These are phyloP conservation scores for Xenopus tropicalis DNA, from an alignment of 2,113 vertebrate species.

Conservation along the genomic window DNA sequence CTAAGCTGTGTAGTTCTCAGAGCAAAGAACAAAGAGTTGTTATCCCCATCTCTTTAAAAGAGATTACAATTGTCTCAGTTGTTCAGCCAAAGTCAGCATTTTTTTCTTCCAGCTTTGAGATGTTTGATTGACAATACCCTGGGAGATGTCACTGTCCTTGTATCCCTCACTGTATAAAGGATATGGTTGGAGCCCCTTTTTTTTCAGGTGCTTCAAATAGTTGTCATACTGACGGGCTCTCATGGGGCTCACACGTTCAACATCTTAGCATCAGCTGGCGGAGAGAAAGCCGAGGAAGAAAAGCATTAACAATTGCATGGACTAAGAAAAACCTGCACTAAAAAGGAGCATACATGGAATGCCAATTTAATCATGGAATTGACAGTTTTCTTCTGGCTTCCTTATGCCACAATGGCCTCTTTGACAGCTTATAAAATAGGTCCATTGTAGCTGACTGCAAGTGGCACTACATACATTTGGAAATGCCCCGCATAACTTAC, in stretches of 20 bases:
- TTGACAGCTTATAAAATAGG: slow-evolving; percentile 91
- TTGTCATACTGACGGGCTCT: slow-evolving; percentile 59
- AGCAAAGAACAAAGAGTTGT: slow-evolving; percentile 64
- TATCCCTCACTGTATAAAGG: slow-evolving; percentile 58
- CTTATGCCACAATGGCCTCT: slow-evolving; percentile 84
- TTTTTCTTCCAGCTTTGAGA: slow-evolving; percentile 47
- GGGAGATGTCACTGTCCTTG: slow-evolving; percentile 73
- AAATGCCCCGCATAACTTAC: slow-evolving; percentile 88
- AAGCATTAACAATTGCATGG: slow-evolving; percentile 47
- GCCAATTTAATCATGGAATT: slow-evolving; percentile 88
- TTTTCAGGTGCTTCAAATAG: slow-evolving; percentile 61
- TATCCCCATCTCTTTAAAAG: slow-evolving; percentile 59
- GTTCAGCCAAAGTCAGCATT: slow-evolving; percentile 54
- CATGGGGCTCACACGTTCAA: slow-evolving; percentile 52
- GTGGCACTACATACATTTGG: slow-evolving; percentile 92
- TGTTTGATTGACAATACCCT: slow-evolving; percentile 81
- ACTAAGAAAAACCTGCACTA: slow-evolving; percentile 55
- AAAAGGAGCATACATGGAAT: slow-evolving; percentile 84
- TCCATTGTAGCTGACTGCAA: slow-evolving; percentile 78
- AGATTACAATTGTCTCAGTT: slow-evolving; percentile 66
- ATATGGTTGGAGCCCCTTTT: slow-evolving; percentile 48
- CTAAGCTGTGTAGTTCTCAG: slow-evolving; percentile 54
- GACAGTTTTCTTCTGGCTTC: slow-evolving; percentile 78
- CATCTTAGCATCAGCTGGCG: slow-evolving; percentile 59
- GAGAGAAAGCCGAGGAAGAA: slow-evolving; percentile 54